phyloP scores from a whole-genome alignment of 2,888 invertebrate genomes.

The Stenchaetothrips biformis region DNA sequence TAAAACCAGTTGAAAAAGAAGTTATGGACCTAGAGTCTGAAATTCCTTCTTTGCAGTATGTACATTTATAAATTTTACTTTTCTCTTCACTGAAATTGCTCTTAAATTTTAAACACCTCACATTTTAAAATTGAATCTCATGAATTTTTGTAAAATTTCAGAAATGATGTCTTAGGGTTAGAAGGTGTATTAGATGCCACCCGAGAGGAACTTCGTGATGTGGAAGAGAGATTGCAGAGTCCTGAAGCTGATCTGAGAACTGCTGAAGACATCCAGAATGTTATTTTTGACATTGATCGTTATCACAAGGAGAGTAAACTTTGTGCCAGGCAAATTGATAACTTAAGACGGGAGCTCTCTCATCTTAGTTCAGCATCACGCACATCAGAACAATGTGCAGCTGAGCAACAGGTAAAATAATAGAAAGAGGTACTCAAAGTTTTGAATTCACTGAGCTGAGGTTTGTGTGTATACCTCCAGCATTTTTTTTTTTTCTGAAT shows the following conservation, averaged over 20 bases:
- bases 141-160: background rate
- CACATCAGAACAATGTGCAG: background rate
- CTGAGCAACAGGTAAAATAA: background rate
- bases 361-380: background rate
- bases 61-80: slow-evolving; percentile 27
- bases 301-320: background rate
- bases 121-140: background rate
- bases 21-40: background rate
- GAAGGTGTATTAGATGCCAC: too few relatives aligned
- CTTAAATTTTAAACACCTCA: background rate
- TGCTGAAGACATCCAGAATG: background rate
- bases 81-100: slow-evolving; percentile 9
- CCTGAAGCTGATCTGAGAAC: background rate
- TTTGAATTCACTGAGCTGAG: too few relatives aligned
- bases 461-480: too few relatives aligned
- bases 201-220: too few relatives aligned
- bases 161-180: background rate
- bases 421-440: background rate
- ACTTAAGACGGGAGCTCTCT: background rate
- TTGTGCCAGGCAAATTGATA: background rate
- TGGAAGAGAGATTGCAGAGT: background rate
- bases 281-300: background rate
- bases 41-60: slow-evolving; percentile 51
- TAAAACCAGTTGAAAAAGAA: slow-evolving; percentile 53
- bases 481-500: too few relatives aligned